These are phyloP conservation scores for Cairina moschata DNA, from an alignment of 2,113 vertebrate species.

Conservation along the genomic window DNA sequence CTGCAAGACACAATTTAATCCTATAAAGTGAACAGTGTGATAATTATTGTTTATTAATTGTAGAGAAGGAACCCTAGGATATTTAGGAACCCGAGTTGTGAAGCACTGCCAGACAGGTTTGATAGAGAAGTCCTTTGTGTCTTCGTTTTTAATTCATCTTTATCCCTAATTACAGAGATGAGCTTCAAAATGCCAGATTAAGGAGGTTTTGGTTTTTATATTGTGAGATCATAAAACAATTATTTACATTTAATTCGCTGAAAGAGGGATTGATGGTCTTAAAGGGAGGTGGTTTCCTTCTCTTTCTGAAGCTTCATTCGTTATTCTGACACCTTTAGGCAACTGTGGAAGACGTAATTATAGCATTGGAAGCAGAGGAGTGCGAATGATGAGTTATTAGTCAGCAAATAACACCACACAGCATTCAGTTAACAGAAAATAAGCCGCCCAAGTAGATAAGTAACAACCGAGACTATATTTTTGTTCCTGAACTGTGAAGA, in stretches of 20 bases:
- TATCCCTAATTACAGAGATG: not conserved
- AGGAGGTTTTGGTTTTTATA: not conserved
- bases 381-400: not conserved
- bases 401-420: not conserved
- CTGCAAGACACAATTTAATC: not conserved
- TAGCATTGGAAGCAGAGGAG: not conserved
- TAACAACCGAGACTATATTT: not conserved
- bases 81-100: not conserved
- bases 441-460: not conserved
- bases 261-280: not conserved
- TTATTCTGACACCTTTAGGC: conserved; percentile 22
- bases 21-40: not conserved
- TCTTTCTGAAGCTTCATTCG: not conserved
- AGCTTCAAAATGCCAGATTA: not conserved
- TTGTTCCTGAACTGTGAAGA: not conserved
- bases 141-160: not conserved
- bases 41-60: conserved; percentile 25
- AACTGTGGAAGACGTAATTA: not conserved
- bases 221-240: not conserved
- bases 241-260: not conserved
- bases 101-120: not conserved
- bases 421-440: not conserved
- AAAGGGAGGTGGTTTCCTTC: not conserved
- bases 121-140: not conserved
- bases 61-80: not conserved